Percentiles rank a stretch among this genome's conserved stretches.
Conservation (phyloP, 2,888 invertebrate genomes). For the Hypselothyrea guttata region DNA sequence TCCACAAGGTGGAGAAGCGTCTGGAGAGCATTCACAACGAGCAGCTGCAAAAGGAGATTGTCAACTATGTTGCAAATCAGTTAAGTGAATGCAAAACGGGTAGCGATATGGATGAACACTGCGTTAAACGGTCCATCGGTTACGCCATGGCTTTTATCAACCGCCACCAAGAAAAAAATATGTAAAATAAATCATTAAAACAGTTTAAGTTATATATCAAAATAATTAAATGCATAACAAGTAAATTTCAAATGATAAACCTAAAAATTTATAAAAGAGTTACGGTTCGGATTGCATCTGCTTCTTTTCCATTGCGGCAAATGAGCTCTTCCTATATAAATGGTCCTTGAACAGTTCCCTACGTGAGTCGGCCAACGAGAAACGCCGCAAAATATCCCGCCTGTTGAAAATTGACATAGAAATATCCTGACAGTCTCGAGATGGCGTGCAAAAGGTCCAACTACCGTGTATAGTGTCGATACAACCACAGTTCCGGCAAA, state of each 20-base stretch:
- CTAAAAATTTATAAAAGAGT: background rate
- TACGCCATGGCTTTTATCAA: constrained; percentile 58
- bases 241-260: constrained; percentile 5
- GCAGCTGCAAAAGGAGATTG: constrained; percentile 21
- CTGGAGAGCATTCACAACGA: constrained; percentile 33
- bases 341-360: constrained; percentile 64
- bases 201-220: constrained; percentile 19
- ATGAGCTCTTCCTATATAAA: constrained; percentile 47
- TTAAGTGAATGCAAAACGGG: constrained; percentile 41
- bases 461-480: constrained; percentile 80
- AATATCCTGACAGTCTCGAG: constrained; percentile 79
- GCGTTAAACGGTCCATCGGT: constrained; percentile 58
- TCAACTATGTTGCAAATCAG: constrained; percentile 38
- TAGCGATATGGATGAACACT: constrained; percentile 51
- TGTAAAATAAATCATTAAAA: constrained; percentile 4
- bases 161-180: constrained; percentile 23
- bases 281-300: constrained; percentile 13
- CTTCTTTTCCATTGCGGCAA: constrained; percentile 24
- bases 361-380: constrained; percentile 66
- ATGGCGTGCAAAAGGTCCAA: constrained; percentile 79
- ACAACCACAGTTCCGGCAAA: constrained; percentile 80
- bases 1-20: constrained; percentile 65
- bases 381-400: constrained; percentile 77
- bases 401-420: constrained; percentile 75
- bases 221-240: constrained; percentile 25